phyloP scores from a whole-genome alignment of 2,797 vertebrate species.

The Calcarius lapponicus region DNA sequence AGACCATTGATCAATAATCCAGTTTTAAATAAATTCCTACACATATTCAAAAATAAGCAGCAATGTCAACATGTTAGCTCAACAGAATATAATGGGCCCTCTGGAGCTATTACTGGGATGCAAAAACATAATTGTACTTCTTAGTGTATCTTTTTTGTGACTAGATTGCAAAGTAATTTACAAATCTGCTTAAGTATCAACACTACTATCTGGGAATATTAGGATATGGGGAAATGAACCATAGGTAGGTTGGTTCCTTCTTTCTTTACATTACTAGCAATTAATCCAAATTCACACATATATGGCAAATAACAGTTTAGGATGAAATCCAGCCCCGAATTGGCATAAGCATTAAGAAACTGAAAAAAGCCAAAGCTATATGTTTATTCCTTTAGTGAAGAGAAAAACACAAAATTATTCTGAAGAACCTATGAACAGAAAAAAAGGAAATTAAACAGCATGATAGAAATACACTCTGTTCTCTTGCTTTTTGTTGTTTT shows the following conservation, averaged over 20 bases:
- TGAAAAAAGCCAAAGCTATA: neutral
- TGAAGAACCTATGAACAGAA: neutral
- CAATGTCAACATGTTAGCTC: neutral
- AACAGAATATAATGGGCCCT: neutral
- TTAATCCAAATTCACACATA: neutral
- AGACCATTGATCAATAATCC: neutral
- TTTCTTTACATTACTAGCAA: neutral
- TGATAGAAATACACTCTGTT: neutral
- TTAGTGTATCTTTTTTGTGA: neutral
- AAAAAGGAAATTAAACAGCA: neutral
- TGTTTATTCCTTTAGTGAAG: neutral
- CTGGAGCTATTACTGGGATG: neutral
- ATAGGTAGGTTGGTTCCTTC: neutral
- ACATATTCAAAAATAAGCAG: neutral
- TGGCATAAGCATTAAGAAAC: neutral
- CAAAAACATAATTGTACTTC: neutral
- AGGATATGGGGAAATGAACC: neutral
- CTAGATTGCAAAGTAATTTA: neutral
- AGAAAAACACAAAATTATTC: neutral
- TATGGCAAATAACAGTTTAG: neutral
- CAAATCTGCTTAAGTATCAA: neutral
- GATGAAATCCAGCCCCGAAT: neutral
- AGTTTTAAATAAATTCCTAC: conserved; percentile 5
- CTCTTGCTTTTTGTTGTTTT: neutral
- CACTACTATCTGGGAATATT: neutral